Conservation (phyloP, 2,113 vertebrate species). For the Pica pica region DNA sequence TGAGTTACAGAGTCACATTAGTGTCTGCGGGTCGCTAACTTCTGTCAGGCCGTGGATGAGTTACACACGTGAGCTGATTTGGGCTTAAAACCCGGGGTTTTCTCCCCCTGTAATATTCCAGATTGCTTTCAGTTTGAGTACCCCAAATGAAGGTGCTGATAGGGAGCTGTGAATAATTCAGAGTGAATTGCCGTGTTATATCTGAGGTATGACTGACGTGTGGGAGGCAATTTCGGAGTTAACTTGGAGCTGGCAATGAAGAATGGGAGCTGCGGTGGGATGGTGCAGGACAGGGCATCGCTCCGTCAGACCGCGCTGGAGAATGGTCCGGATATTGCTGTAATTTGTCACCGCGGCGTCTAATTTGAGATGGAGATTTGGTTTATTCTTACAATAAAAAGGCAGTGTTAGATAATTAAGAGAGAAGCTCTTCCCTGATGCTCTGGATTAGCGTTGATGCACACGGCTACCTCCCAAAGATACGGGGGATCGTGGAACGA, state of each 20-base stretch:
- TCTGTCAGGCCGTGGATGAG: not conserved
- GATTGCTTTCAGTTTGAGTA: not conserved
- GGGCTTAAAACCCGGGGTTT: not conserved
- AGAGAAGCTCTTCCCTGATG: not conserved
- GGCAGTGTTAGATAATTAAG: not conserved
- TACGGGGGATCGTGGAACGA: not conserved
- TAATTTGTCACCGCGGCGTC: not conserved
- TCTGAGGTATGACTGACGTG: not conserved
- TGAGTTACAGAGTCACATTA: not conserved
- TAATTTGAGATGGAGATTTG: not conserved
- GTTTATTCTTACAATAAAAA: not conserved
- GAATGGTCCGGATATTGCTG: not conserved
- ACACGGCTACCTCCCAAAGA: not conserved
- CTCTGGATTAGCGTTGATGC: not conserved
- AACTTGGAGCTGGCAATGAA: not conserved
- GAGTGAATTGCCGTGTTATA: not conserved
- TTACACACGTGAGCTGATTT: not conserved
- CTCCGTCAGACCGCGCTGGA: accelerated
- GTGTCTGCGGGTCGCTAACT: not conserved
- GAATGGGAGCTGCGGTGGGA: not conserved
- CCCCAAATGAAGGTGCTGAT: not conserved
- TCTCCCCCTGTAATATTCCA: not conserved
- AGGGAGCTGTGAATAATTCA: not conserved
- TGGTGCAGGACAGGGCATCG: accelerated
- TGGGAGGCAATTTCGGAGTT: not conserved